Evolutionary conservation across 2,888 invertebrate genomes (phyloP).

Genomic region (Nephrocerus scutellatus): DNA sequence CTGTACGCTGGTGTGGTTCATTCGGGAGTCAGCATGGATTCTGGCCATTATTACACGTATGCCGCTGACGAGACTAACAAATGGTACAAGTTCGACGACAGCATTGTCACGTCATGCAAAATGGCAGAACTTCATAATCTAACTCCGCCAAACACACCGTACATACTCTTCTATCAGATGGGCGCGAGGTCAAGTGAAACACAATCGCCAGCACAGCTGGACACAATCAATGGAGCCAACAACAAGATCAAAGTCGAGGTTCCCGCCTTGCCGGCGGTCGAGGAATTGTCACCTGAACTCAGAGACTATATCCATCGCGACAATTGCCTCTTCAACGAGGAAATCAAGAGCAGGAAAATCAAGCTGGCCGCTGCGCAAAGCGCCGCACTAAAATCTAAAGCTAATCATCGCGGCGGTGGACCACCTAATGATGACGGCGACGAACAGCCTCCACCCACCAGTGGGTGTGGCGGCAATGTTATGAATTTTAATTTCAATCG

Average conservation of each 20-base stretch:
- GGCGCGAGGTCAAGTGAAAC: constrained; percentile 35
- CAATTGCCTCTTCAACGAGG: constrained; percentile 39
- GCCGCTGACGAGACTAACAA: constrained; percentile 55
- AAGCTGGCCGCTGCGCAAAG: constrained; percentile 25
- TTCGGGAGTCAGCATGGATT: constrained; percentile 72
- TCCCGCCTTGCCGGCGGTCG: constrained; percentile 34
- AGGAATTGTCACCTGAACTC: constrained; percentile 40
- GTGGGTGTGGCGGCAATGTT: constrained; percentile 43
- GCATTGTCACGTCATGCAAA: constrained; percentile 57
- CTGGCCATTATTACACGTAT: constrained; percentile 82
- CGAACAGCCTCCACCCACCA: constrained; percentile 40
- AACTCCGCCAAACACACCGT: constrained; percentile 70
- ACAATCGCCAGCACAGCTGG: constrained; percentile 23
- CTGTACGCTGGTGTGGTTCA: constrained; percentile 81
- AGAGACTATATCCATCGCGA: constrained; percentile 42
- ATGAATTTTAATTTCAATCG: constrained; percentile 42
- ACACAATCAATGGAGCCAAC: no score
- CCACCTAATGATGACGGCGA: constrained; percentile 35
- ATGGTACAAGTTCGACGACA: constrained; percentile 81
- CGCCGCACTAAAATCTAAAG: constrained; percentile 18
- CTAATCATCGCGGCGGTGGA: constrained; percentile 23
- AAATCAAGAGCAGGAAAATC: constrained; percentile 33
- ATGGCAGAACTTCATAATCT: constrained; percentile 57
- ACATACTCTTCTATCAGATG: constrained; percentile 70
- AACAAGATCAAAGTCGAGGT: constrained; percentile 37